A percentile compares a stretch with the other conserved stretches of the same genome.
phyloP scores from a whole-genome alignment of 1,140 invertebrate genomes.

The Scaptomyza montana region DNA sequence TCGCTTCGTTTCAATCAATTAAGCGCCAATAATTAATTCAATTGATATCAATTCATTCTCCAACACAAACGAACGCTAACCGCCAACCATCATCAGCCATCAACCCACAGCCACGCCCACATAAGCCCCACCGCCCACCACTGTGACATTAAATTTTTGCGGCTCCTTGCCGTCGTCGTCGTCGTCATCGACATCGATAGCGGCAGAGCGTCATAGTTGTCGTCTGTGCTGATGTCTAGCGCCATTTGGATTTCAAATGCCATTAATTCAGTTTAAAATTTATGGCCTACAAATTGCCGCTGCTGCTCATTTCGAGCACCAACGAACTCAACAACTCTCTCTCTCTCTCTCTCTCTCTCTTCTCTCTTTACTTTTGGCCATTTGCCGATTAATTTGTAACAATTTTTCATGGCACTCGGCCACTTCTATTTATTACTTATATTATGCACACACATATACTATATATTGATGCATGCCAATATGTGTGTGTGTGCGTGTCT shows the following conservation, averaged over 20 bases:
- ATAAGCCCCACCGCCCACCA: not conserved
- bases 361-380: conserved; percentile 8
- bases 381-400: conserved; percentile 43
- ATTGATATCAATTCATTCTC: conserved; percentile 76
- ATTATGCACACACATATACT: conserved; percentile 28
- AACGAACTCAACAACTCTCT: not conserved
- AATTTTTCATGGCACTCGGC: conserved; percentile 36
- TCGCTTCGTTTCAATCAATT: conserved; percentile 80
- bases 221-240: conserved; percentile 49
- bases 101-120: conserved; percentile 13
- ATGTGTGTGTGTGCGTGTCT: not conserved
- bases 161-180: conserved; percentile 14
- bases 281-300: conserved; percentile 69
- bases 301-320: conserved; percentile 40
- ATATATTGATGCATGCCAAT: not conserved
- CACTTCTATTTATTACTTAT: conserved; percentile 49
- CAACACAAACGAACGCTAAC: conserved; percentile 17
- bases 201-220: not conserved
- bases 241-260: conserved; percentile 70
- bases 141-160: conserved; percentile 40
- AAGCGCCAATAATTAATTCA: conserved; percentile 82
- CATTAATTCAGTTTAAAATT: conserved; percentile 79
- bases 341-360: too few species aligned
- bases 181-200: not conserved
- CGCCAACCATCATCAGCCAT: conserved; percentile 6